Evolutionary conservation across 2,888 invertebrate genomes (phyloP).

Genomic region (Brachyptera risi): DNA sequence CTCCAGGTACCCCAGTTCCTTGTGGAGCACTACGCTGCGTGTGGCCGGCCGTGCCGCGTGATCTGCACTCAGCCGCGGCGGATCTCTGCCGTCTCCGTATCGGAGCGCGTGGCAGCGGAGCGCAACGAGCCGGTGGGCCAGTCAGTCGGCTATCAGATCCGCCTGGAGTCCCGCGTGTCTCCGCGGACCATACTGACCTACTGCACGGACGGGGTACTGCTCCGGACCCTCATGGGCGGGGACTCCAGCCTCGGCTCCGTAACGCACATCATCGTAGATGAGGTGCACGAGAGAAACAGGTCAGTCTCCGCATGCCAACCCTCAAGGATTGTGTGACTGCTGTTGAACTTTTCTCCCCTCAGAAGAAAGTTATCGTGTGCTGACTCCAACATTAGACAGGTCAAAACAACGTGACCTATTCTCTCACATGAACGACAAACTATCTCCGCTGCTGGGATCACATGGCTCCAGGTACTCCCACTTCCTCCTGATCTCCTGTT

Average conservation of each 20-base stretch:
- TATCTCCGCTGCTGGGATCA: too few species aligned
- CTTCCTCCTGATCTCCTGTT: too few species aligned
- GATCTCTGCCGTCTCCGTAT: slow-evolving; percentile 84
- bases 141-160: slow-evolving; percentile 84
- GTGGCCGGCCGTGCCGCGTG: slow-evolving; percentile 67
- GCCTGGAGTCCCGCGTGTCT: slow-evolving; percentile 80
- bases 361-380: too few species aligned
- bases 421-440: too few species aligned
- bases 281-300: slow-evolving; percentile 78
- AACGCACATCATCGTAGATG: slow-evolving; percentile 88
- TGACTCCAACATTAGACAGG: too few species aligned
- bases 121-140: slow-evolving; percentile 62
- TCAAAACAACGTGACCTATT: too few species aligned
- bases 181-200: slow-evolving; percentile 79
- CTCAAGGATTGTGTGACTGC: too few species aligned
- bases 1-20: slow-evolving; percentile 86
- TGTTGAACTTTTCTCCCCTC: too few species aligned
- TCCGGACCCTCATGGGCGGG: slow-evolving; percentile 82
- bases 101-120: slow-evolving; percentile 77
- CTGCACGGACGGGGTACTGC: slow-evolving; percentile 87
- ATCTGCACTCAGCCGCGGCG: slow-evolving; percentile 92
- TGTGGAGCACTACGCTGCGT: slow-evolving; percentile 64
- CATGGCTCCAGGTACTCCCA: too few species aligned
- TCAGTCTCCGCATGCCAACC: too few species aligned
- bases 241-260: slow-evolving; percentile 65